phyloP scores from a whole-genome alignment of 1,140 invertebrate species.

The Bombus balteatus region DNA sequence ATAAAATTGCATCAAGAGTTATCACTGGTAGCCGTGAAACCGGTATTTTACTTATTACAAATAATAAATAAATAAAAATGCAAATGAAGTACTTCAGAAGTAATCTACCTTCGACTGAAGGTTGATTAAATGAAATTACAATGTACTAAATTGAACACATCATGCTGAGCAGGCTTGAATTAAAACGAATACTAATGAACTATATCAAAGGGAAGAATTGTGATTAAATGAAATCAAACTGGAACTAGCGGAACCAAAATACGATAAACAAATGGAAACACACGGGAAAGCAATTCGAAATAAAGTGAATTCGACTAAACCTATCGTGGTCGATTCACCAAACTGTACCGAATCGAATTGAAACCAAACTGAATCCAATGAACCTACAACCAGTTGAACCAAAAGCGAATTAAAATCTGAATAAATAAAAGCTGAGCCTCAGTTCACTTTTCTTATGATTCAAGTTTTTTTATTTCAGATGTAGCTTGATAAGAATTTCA shows the following conservation, averaged over 20 bases:
- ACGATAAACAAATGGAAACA: not conserved
- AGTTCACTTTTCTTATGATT: not conserved
- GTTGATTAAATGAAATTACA: not conserved
- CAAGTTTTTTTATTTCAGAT: too few relatives aligned
- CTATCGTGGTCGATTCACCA: not conserved
- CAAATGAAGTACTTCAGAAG: not conserved
- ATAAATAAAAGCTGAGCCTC: not conserved
- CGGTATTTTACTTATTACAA: not conserved
- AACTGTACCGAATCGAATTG: not conserved
- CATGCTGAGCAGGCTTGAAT: too few relatives aligned
- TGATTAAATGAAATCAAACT: not conserved
- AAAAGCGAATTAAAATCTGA: not conserved
- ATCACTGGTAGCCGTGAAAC: not conserved
- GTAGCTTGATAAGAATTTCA: too few relatives aligned
- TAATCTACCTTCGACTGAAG: not conserved
- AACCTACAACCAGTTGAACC: not conserved
- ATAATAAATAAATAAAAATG: not conserved
- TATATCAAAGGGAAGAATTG: not conserved
- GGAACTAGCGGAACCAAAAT: not conserved
- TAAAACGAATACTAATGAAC: slow-evolving; percentile 1
- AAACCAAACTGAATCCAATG: not conserved
- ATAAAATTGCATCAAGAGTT: not conserved
- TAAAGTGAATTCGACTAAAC: not conserved
- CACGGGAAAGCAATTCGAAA: not conserved
- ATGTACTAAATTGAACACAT: too few relatives aligned